Conservation (phyloP, 1,140 invertebrate species). For the Drosophila trapezifrons region DNA sequence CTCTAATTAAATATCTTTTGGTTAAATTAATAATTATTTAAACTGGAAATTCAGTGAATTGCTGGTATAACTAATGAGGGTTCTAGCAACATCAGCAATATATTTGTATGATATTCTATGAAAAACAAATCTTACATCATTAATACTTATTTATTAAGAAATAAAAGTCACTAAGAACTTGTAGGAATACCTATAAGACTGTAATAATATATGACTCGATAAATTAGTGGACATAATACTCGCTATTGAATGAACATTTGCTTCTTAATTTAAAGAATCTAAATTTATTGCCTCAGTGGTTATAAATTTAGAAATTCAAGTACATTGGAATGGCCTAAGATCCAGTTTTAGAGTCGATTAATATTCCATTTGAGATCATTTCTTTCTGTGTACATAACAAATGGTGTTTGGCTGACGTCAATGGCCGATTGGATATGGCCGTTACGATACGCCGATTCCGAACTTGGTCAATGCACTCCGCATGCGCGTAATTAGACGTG, state of each 20-base stretch:
- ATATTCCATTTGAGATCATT: constrained; percentile 1
- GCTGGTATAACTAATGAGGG: too few species aligned
- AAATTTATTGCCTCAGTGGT: not conserved
- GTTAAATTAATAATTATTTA: not conserved
- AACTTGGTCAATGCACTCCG: constrained; percentile 64
- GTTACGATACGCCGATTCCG: constrained; percentile 11
- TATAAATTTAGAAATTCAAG: not conserved
- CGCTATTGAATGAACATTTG: not conserved
- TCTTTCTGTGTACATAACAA: constrained; percentile 26
- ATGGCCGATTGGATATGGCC: constrained; percentile 39
- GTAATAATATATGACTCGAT: not conserved
- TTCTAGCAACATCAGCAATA: too few species aligned
- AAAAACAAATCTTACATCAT: too few species aligned
- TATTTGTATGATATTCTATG: too few species aligned
- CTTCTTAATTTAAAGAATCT: not conserved
- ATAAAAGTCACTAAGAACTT: too few species aligned
- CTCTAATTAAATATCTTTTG: not conserved
- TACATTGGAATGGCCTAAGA: constrained; percentile 1
- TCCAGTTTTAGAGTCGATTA: constrained; percentile 4
- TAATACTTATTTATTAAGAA: too few species aligned
- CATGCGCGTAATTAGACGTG: constrained; percentile 10
- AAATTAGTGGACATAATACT: not conserved
- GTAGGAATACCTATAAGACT: too few species aligned
- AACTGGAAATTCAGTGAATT: too few species aligned
- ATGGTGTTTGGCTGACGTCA: constrained; percentile 53